Evolutionary conservation across 1,140 invertebrate genomes (phyloP).

Genomic region (Sarcophaga bullata): DNA sequence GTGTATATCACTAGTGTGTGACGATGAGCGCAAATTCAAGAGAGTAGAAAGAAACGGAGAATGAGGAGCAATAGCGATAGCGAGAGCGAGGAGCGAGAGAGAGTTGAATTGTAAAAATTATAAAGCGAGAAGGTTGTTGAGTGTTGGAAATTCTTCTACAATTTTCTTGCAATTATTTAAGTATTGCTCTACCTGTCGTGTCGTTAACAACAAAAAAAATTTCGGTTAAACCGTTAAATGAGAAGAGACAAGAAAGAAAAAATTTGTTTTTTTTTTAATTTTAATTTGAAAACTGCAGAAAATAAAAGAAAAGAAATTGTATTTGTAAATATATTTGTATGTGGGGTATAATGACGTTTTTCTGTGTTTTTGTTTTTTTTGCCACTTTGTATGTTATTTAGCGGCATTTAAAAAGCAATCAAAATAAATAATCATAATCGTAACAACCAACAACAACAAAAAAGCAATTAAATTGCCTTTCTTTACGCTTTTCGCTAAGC

Average conservation of each 20-base stretch:
- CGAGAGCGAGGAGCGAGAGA: neutral
- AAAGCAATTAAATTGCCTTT: slow-evolving; percentile 30
- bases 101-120: neutral
- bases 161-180: slow-evolving; percentile 36
- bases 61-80: neutral
- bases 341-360: no score
- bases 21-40: neutral
- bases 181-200: slow-evolving; percentile 38
- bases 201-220: slow-evolving; percentile 33
- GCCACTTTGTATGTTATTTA: neutral
- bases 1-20: no score
- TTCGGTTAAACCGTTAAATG: slow-evolving; percentile 1
- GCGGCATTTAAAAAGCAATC: slow-evolving; percentile 7
- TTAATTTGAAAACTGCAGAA: neutral
- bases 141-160: slow-evolving; percentile 2
- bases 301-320: neutral
- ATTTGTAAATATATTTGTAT: no score
- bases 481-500: neutral
- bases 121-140: no score
- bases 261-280: neutral
- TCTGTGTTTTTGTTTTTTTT: slow-evolving; percentile 18
- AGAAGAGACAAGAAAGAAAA: neutral
- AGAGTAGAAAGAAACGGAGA: neutral
- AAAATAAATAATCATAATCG: neutral
- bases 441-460: neutral